A percentile compares a stretch with the other conserved stretches of the same genome.
These are phyloP conservation scores for Machimus atricapillus DNA, from an alignment of 2,888 invertebrate species.

Conservation along the genomic window DNA sequence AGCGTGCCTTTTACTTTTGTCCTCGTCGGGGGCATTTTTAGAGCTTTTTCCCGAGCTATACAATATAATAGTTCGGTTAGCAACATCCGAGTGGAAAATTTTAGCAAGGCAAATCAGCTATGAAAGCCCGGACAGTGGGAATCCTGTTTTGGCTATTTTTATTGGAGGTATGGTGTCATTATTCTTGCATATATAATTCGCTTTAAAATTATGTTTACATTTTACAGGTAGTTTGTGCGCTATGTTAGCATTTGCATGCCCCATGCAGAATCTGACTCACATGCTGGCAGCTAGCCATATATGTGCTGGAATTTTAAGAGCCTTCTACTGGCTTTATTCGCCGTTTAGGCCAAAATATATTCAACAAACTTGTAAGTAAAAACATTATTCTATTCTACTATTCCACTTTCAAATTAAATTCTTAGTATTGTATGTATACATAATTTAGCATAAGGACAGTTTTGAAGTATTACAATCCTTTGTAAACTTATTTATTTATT, in stretches of 20 bases:
- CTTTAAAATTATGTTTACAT: neutral
- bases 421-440: too few relatives aligned
- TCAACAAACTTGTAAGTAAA: constrained; percentile 55
- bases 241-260: constrained; percentile 67
- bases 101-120: constrained; percentile 65
- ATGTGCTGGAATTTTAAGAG: constrained; percentile 56
- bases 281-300: constrained; percentile 61
- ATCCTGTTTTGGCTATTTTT: constrained; percentile 66
- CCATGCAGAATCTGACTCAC: constrained; percentile 65
- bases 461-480: neutral
- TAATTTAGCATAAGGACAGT: neutral
- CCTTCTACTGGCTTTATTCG: constrained; percentile 59
- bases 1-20: constrained; percentile 65
- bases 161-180: constrained; percentile 59
- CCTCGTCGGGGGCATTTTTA: constrained; percentile 65
- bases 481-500: neutral
- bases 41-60: constrained; percentile 66
- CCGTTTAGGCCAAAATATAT: constrained; percentile 61
- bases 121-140: constrained; percentile 65
- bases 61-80: constrained; percentile 64
- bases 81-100: constrained; percentile 67
- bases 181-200: neutral
- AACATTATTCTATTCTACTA: neutral
- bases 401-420: neutral
- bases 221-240: constrained; percentile 65